Base-by-base conservation (phyloP, 2,797 vertebrate species). In the Tarsius wallacei region DNA sequence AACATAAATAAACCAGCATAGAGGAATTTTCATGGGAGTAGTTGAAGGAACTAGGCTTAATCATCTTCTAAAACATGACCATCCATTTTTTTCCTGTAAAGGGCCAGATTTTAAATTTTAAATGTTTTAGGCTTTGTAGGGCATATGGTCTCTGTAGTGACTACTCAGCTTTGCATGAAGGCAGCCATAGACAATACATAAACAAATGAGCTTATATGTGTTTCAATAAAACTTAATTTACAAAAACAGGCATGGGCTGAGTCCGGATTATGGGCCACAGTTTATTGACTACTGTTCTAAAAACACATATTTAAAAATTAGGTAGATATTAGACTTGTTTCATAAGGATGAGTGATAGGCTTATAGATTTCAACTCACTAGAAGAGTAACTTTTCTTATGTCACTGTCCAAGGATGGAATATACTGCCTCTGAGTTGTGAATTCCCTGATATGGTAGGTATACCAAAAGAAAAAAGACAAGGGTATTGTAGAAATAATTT, bases 41-140 rank as follows among this genome's bases (percentile, higher is more conserved):
- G 87, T 93, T 82, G 68, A 93, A 93, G 51, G 80, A 89, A 63
- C 33, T 83, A 82, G 49, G 24, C 61, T 93, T 97, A 59, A 89
- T 84, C 81, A 71, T 59, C 14, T 22, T 93, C 59, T 80, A 16
- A 88, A 95, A 71, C 49, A 49, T 2, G 9, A 7, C 61, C 74
- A 74, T 90, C 57, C 61, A 0, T 2, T 42, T 91, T 86, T 53
- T 84, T 61, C 68, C n/a, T 81, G 8, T 82, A 59, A 86, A 82
- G 49, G 47, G 36, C 8, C 33, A 78, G 36, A 42, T 42, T 33
- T 17, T 86, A 87, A 70, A 42, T 42, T 33, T 17, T 86, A 87
- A 70, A 57, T 93, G 82, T 78, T 84, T 68, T 59, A 95, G 33
- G 28, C 28, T 89, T 80, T 93, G 36, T 36, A 59, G 47, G 21